A percentile compares a stretch with the other conserved stretches of the same genome.
Evolutionary conservation across 2,797 vertebrate genomes (phyloP).

Genomic region (Alca torda): DNA sequence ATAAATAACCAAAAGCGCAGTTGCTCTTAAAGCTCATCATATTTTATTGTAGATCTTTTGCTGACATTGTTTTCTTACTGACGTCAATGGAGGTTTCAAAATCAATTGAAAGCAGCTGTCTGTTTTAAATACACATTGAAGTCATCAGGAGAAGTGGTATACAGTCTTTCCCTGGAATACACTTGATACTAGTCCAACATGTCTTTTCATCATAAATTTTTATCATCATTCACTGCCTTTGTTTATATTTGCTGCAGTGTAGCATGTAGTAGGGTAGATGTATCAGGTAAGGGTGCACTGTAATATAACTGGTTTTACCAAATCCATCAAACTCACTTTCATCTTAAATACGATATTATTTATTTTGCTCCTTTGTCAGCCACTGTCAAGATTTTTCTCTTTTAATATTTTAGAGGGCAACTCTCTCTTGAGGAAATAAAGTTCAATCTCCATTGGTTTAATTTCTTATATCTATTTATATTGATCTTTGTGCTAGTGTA

Average conservation of each 20-base stretch:
- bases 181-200: neutral
- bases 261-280: neutral
- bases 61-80: constrained; percentile 21
- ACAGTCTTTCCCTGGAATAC: neutral
- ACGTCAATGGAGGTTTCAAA: neutral
- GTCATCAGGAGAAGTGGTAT: neutral
- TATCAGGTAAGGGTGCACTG: neutral
- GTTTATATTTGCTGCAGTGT: neutral
- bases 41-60: neutral
- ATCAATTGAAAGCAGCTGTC: constrained; percentile 26
- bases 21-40: neutral
- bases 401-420: neutral
- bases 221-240: neutral
- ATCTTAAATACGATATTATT: neutral
- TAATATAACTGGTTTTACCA: neutral
- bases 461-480: neutral
- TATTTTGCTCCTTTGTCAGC: neutral
- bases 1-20: neutral
- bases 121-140: neutral
- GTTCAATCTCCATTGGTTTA: neutral
- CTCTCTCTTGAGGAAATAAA: neutral
- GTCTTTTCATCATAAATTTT: neutral
- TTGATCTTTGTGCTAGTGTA: neutral
- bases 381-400: neutral
- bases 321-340: neutral